A percentile compares a stretch with the other conserved stretches of the same genome.
These are phyloP conservation scores for Thymelicus lineola DNA, from an alignment of 2,888 invertebrate species.

Conservation along the genomic window DNA sequence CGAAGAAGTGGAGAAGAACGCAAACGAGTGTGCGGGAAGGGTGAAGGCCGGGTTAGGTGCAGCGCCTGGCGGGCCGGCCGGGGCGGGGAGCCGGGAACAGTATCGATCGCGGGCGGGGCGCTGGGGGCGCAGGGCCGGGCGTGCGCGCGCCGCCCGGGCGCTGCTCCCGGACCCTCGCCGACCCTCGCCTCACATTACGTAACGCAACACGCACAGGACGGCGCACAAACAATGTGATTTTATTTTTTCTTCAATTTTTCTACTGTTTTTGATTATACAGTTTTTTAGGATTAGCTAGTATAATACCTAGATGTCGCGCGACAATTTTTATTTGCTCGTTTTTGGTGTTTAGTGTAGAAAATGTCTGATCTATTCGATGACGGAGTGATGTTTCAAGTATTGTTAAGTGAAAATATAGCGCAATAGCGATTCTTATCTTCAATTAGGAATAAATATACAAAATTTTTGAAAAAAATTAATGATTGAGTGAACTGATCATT, in stretches of 20 bases:
- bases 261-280: slow-evolving; percentile 81
- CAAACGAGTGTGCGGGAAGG: slow-evolving; percentile 48
- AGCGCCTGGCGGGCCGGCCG: slow-evolving; percentile 44
- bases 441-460: background rate
- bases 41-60: slow-evolving; percentile 43
- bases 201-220: slow-evolving; percentile 83
- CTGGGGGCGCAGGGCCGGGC: slow-evolving; percentile 44
- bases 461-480: background rate
- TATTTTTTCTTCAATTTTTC: slow-evolving; percentile 76
- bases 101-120: slow-evolving; percentile 49
- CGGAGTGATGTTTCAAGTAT: slow-evolving; percentile 59
- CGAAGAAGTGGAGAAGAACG: slow-evolving; percentile 47
- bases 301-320: slow-evolving; percentile 75
- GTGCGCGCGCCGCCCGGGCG: slow-evolving; percentile 49
- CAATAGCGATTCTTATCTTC: slow-evolving; percentile 17
- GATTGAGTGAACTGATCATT: slow-evolving; percentile 9
- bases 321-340: slow-evolving; percentile 59
- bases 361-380: slow-evolving; percentile 52
- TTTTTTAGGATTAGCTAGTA: slow-evolving; percentile 72
- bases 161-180: slow-evolving; percentile 56
- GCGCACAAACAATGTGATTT: slow-evolving; percentile 85
- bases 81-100: slow-evolving; percentile 22
- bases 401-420: slow-evolving; percentile 29
- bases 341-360: slow-evolving; percentile 67
- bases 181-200: slow-evolving; percentile 81